Percentiles rank a stretch among this genome's conserved stretches.
Conservation (phyloP, 2,888 invertebrate species). For the Caenorhabditis doughertyi region DNA sequence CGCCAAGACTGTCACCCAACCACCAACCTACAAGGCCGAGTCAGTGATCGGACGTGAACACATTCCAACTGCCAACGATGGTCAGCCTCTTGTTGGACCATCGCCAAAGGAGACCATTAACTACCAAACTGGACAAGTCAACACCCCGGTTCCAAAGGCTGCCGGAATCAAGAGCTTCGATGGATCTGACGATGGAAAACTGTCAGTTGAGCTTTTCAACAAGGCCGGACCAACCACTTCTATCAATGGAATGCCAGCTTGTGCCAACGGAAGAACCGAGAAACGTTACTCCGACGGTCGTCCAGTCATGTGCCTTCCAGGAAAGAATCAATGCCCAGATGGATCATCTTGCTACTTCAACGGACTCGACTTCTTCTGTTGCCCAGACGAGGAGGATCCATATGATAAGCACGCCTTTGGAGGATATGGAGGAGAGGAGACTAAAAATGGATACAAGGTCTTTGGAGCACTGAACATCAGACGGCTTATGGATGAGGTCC, state of each 20-base stretch:
- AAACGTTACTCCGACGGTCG: slow-evolving; percentile 71
- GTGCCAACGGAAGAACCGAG: slow-evolving; percentile 79
- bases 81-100: slow-evolving; percentile 75
- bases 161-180: slow-evolving; percentile 56
- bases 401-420: slow-evolving; percentile 81
- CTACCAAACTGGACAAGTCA: slow-evolving; percentile 74
- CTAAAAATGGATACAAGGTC: slow-evolving; percentile 80
- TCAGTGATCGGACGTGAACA: slow-evolving; percentile 58
- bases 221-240: slow-evolving; percentile 36
- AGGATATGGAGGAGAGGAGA: slow-evolving; percentile 81
- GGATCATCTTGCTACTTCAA: slow-evolving; percentile 82
- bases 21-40: slow-evolving; percentile 69
- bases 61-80: slow-evolving; percentile 65
- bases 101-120: slow-evolving; percentile 77
- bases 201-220: slow-evolving; percentile 54
- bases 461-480: slow-evolving; percentile 76
- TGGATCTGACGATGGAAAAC: slow-evolving; percentile 44
- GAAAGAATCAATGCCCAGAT: slow-evolving; percentile 81
- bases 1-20: slow-evolving; percentile 61
- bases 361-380: slow-evolving; percentile 82
- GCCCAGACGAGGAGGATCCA: slow-evolving; percentile 81
- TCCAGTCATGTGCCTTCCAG: slow-evolving; percentile 82
- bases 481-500: slow-evolving; percentile 70
- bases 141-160: slow-evolving; percentile 33
- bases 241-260: slow-evolving; percentile 72